These are phyloP conservation scores for Gymnothorax javanicus DNA, from an alignment of 2,797 vertebrate species.

Conservation along the genomic window DNA sequence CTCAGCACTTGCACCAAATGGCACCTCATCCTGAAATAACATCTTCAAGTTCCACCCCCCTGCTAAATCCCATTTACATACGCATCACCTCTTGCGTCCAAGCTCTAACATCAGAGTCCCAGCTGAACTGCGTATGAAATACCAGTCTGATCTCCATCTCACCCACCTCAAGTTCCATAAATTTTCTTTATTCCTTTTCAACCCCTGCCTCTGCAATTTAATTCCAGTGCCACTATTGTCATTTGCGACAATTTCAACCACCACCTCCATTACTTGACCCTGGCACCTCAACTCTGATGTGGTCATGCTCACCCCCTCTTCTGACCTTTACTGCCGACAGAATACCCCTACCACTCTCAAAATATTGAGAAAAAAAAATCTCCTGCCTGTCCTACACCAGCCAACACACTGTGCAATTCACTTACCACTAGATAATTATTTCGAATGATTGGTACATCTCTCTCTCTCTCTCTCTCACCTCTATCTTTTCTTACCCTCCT, in stretches of 20 bases:
- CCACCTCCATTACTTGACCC: not conserved
- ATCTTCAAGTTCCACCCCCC: not conserved
- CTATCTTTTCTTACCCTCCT: constrained; percentile 1
- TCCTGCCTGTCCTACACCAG: constrained; percentile 2
- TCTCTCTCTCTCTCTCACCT: not conserved
- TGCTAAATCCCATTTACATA: not conserved
- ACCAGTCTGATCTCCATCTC: not conserved
- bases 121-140: not conserved
- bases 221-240: not conserved
- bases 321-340: not conserved
- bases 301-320: not conserved
- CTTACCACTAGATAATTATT: not conserved
- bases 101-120: not conserved
- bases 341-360: not conserved
- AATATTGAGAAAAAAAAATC: not conserved
- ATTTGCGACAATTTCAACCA: not conserved
- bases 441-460: not conserved
- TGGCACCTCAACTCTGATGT: not conserved
- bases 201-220: not conserved
- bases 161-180: no score
- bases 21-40: not conserved
- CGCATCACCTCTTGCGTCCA: not conserved
- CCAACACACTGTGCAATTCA: not conserved
- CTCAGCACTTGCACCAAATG: not conserved
- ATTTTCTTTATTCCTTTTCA: not conserved